Evolutionary conservation across 2,888 invertebrate species (phyloP).

Genomic region (Diplolepis rosae): DNA sequence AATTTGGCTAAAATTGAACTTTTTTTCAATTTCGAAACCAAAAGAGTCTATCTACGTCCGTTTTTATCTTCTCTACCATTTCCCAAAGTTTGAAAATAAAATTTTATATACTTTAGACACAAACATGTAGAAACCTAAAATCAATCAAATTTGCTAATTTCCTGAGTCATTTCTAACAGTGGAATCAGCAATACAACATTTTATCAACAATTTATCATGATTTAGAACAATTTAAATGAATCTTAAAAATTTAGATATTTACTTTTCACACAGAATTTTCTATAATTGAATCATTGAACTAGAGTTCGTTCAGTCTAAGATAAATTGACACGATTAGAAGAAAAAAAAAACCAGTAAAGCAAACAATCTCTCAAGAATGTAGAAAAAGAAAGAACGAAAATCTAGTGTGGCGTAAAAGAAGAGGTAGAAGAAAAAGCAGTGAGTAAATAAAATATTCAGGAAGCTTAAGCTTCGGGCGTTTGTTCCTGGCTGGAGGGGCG

Average conservation of each 20-base stretch:
- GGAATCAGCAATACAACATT: no score
- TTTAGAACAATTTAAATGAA: background rate
- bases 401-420: slow-evolving; percentile 7
- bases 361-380: slow-evolving; percentile 26
- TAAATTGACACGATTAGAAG: slow-evolving; percentile 25
- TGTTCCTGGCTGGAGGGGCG: slow-evolving; percentile 58
- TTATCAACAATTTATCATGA: no score
- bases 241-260: background rate
- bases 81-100: no score
- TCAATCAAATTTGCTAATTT: no score
- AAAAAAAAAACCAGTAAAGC: slow-evolving; percentile 14
- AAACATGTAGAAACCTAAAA: no score
- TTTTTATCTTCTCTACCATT: no score
- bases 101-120: no score
- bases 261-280: background rate
- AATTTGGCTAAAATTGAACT: no score
- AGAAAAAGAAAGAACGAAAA: slow-evolving; percentile 1
- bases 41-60: no score
- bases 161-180: no score
- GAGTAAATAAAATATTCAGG: slow-evolving; percentile 69
- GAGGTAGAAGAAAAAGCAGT: slow-evolving; percentile 42
- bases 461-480: slow-evolving; percentile 59
- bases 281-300: slow-evolving; percentile 21
- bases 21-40: no score
- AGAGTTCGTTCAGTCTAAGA: slow-evolving; percentile 12